Base-by-base conservation (phyloP, 2,797 vertebrate genomes). In the Betta splendens region DNA sequence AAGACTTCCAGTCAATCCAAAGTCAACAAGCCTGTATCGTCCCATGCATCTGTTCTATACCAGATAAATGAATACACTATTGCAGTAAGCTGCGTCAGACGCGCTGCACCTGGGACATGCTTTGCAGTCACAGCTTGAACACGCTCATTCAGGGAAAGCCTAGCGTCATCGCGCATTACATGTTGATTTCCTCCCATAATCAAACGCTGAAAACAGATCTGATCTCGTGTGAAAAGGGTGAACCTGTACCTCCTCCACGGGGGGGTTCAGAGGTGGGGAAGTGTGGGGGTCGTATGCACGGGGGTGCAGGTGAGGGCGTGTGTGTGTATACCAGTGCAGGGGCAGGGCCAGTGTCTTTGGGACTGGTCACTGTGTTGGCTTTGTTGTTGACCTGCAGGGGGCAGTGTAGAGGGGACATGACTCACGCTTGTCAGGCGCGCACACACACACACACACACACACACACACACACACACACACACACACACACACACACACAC, bases 341-440 rank as follows among this genome's bases (percentile, higher is more conserved):
- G 84, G 85, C 83, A 58, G 90, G 81, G 89, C 91, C 87, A 87
- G 89, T 91, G 63, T 92, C 92, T 92, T 93, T 93, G 79, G 91
- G 89, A 89, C 89, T 90, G 89, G 89, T 92, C 87, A 90, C 89
- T 91, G 88, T 89, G 90, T 92, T 93, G 89, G 91, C 89, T 91
- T 92, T 93, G 90, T 93, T 93, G 91, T 92, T 93, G 81, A 91
- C 92, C 92, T 93, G 89, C 72, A 91, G 79, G 81, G 79, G 78
- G 73, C 76, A 85, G 87, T 87, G 76, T 83, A 90, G 70, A 92
- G 72, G 81, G 89, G 56, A 90, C 49, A 89, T 90, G 81, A 89
- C 68, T 80, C 81, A 77, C 61, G 71, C 73, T 61, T 69, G 75
- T 71, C 79, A 69, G 36, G 66, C 69, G 22, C 46, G 42, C 46